Percentiles rank a stretch among this genome's conserved stretches.
Conservation (phyloP, 2,888 invertebrate genomes). For the Chirona hameri region DNA sequence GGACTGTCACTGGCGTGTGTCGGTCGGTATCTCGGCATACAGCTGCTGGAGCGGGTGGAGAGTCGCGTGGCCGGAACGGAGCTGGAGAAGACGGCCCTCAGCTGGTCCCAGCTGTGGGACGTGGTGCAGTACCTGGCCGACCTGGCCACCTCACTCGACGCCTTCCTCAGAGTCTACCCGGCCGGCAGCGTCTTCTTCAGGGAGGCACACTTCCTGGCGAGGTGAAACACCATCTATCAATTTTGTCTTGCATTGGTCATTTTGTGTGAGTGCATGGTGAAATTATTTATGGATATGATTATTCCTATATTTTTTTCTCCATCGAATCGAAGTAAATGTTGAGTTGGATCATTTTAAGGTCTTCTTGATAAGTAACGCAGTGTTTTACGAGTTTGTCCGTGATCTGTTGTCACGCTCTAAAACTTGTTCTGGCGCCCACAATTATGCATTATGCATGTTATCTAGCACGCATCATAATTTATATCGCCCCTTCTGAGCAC, state of each 20-base stretch:
- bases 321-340: no score
- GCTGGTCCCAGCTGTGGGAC: conserved; percentile 48
- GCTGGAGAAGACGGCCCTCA: neutral
- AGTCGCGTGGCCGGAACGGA: neutral
- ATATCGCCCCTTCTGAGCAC: no score
- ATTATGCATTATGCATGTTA: no score
- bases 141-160: conserved; percentile 62
- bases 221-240: neutral
- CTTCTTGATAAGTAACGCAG: no score
- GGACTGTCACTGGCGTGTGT: no score
- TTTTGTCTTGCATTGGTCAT: neutral
- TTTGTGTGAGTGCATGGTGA: neutral
- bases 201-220: conserved; percentile 53
- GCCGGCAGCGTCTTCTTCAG: conserved; percentile 55
- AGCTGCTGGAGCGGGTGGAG: neutral
- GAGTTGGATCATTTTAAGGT: no score
- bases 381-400: no score
- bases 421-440: no score
- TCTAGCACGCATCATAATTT: no score
- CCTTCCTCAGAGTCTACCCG: conserved; percentile 65
- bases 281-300: no score
- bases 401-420: no score
- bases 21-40: neutral
- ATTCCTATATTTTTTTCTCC: no score
- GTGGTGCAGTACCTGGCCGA: conserved; percentile 66